Base-by-base conservation (phyloP, 1,140 invertebrate genomes). In the Lamellibrachia luymesi region DNA sequence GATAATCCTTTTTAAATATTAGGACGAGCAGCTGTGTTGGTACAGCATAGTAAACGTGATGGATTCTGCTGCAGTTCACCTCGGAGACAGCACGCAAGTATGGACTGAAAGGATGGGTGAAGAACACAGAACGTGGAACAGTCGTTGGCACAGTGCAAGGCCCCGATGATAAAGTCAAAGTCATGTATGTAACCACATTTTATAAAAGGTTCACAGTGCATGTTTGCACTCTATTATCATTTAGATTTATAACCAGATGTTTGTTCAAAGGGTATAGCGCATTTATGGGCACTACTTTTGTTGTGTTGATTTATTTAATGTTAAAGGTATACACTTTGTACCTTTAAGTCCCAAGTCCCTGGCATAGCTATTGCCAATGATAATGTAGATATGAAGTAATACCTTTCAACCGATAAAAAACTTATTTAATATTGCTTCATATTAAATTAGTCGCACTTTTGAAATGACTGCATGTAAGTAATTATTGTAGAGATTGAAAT, bases 141-240 rank as follows among this genome's bases (percentile, higher is more conserved):
- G 91, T 91, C 17, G 25, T 91, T 17, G 91, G 91, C 49, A 91
- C 91, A 91, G 91, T 91, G 91, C 91, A 91, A 51, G 91, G 91
- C 13, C 91, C 91, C 7, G 91, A 91, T 50, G 49, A 50, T 17
- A 91, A 91, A 51, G 17, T 91, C 13, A 51, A 51, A 91, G n/a
- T 17, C 49, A 91, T 91, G 91, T 91, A 91, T 50, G 49, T 50
- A 91, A 17, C 51, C 22, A 50, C 49, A 50, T 50, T 22, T n/a
- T 91, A n/a, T 91, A 91, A n/a, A 22, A 80, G 64, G 8, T 80
- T 91, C 51, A 91, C 27, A 90, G 22, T 91, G 49, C n/a, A 4
- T 91, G 50, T 91, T 27, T 51, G 49, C 13, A 91, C 4, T 91
- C 13, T 0, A 91, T 91, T 91, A 13, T 22, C 49, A 51, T 27